These are phyloP conservation scores for Tipula vernalis DNA, from an alignment of 2,888 invertebrate genomes.

Conservation along the genomic window DNA sequence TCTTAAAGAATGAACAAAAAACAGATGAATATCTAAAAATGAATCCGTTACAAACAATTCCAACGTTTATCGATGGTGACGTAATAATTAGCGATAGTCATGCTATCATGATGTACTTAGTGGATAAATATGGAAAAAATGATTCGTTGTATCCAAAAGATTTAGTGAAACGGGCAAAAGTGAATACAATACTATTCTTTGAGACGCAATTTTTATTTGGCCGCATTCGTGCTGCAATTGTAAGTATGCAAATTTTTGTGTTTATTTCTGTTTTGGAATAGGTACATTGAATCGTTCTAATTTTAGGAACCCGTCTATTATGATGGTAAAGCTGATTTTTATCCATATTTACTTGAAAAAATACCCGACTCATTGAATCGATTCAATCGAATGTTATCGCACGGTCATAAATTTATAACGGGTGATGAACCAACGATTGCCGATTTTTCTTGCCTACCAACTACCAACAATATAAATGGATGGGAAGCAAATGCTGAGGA, in stretches of 20 bases:
- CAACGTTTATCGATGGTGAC: constrained; percentile 36
- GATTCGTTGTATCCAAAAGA: constrained; percentile 40
- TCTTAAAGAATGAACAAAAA: neutral
- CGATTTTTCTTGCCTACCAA: neutral
- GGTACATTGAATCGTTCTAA: too few species aligned
- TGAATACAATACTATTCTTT: constrained; percentile 38
- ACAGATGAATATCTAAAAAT: constrained; percentile 26
- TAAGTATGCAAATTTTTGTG: neutral
- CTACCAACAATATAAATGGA: neutral
- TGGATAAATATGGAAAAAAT: constrained; percentile 35
- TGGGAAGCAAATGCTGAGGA: neutral
- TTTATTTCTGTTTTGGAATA: too few species aligned
- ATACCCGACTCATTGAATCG: neutral
- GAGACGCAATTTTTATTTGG: constrained; percentile 34
- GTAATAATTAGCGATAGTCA: constrained; percentile 32
- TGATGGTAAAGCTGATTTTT: neutral
- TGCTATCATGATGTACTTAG: constrained; percentile 33
- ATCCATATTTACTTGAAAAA: constrained; percentile 8
- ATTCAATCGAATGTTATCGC: neutral
- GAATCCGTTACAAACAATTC: constrained; percentile 38
- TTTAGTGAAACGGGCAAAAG: constrained; percentile 30
- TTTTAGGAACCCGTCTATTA: constrained; percentile 22
- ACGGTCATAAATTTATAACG: neutral
- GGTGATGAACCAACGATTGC: neutral
- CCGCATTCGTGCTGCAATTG: constrained; percentile 24